Evolutionary conservation across 2,888 invertebrate genomes (phyloP).

Genomic region (Hetaerina titia): DNA sequence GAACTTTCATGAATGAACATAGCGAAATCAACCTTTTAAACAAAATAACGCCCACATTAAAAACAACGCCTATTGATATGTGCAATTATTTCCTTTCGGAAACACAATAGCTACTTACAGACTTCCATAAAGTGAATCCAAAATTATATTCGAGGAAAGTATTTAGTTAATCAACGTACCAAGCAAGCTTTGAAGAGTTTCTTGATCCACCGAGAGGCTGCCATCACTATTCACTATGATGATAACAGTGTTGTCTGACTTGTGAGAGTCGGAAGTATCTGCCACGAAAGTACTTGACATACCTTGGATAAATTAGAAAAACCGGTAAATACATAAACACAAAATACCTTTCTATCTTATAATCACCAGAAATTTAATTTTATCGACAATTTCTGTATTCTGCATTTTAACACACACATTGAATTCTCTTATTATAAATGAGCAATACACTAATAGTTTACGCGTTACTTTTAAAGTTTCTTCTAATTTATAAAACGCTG

Average conservation of each 20-base stretch:
- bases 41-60: too few relatives aligned
- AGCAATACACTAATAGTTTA: background rate
- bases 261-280: constrained; percentile 71
- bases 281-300: constrained; percentile 73
- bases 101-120: too few relatives aligned
- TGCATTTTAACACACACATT: background rate
- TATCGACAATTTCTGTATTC: background rate
- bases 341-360: background rate
- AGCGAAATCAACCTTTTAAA: background rate
- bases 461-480: background rate
- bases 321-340: background rate
- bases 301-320: constrained; percentile 49
- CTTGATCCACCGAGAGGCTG: constrained; percentile 88
- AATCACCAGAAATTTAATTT: background rate
- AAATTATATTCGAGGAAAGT: too few relatives aligned
- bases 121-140: too few relatives aligned
- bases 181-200: constrained; percentile 88
- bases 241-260: constrained; percentile 83
- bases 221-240: constrained; percentile 94
- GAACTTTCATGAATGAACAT: background rate
- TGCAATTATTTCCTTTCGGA: too few relatives aligned
- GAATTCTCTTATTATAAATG: background rate
- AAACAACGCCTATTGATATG: too few relatives aligned
- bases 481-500: background rate
- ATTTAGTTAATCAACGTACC: constrained; percentile 80